Percentiles rank a stretch among this genome's conserved stretches.
These are phyloP conservation scores for Hydra vulgaris DNA, from an alignment of 30 jellyfish, hydroid and myxozoan genomes.

Conservation along the genomic window DNA sequence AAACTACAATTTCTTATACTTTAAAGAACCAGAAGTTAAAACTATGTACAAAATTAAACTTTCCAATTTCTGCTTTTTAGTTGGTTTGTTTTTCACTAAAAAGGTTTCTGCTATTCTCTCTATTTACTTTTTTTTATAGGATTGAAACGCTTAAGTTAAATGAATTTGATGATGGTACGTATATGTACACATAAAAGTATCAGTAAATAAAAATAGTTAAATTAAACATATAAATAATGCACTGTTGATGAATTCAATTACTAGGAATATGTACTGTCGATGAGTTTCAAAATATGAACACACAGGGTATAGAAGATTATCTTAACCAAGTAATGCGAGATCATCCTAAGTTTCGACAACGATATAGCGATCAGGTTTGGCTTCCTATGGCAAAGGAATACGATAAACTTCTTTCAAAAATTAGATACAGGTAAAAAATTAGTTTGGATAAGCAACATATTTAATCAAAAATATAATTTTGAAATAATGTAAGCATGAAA, in stretches of 20 bases:
- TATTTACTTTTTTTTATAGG: not conserved
- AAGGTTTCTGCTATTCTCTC: not conserved
- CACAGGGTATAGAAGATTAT: conserved; percentile 75
- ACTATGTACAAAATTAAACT: conserved; percentile 42
- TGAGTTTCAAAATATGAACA: conserved; percentile 21
- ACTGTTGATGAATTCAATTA: not conserved
- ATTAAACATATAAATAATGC: no score
- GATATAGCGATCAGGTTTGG: conserved; percentile 67
- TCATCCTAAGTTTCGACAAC: conserved; percentile 77
- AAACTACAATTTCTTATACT: conserved; percentile 47
- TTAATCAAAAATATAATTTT: no score
- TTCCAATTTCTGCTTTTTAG: not conserved
- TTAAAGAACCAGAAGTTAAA: conserved; percentile 51
- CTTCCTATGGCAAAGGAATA: conserved; percentile 53
- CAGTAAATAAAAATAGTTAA: no score
- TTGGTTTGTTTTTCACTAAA: not conserved
- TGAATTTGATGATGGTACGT: conserved; percentile 8
- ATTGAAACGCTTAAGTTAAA: not conserved
- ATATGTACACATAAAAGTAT: no score
- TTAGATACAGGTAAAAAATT: conserved; percentile 18
- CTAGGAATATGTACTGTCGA: not conserved
- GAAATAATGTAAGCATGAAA: no score
- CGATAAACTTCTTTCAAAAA: conserved; percentile 14
- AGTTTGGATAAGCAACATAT: no score
- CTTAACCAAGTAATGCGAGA: conserved; percentile 45